Percentiles rank a stretch among this genome's conserved stretches.
Evolutionary conservation across 2,113 vertebrate genomes (phyloP).

Genomic region (Phyllostomus hastatus): DNA sequence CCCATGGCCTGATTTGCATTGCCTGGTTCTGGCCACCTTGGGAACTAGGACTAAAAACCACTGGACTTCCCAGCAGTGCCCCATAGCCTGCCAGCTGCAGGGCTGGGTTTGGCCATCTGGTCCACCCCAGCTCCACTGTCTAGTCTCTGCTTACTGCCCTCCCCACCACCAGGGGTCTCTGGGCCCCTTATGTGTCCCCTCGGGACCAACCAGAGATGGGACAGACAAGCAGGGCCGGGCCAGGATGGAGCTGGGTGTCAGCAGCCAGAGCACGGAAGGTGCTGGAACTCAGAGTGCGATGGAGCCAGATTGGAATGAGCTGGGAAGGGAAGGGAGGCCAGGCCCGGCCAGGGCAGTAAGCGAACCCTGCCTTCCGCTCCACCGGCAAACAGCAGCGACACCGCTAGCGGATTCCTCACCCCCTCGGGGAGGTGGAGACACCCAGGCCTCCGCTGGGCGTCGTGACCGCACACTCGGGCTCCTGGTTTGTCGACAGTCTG

Average conservation of each 20-base stretch:
- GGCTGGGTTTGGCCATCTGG: not conserved
- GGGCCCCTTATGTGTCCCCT: not conserved
- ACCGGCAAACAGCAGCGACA: fast-evolving
- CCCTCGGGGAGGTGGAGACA: not conserved
- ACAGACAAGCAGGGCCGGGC: not conserved
- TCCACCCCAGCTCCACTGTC: not conserved
- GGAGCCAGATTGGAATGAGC: not conserved
- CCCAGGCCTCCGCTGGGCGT: not conserved
- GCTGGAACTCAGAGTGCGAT: not conserved
- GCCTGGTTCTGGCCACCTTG: not conserved
- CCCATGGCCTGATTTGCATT: not conserved
- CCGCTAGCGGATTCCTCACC: not conserved
- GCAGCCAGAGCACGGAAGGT: not conserved
- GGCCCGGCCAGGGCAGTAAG: not conserved
- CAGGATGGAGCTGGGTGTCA: not conserved
- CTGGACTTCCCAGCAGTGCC: not conserved
- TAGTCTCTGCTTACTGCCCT: not conserved
- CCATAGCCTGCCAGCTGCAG: no score
- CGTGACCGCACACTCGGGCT: not conserved
- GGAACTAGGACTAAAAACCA: not conserved
- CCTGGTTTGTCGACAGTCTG: not conserved
- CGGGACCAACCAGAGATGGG: not conserved
- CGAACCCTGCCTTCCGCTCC: not conserved
- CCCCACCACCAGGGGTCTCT: not conserved
- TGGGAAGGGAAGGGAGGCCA: not conserved